Conservation (phyloP, 2,113 vertebrate genomes). For the Circaetus cinerascens region DNA sequence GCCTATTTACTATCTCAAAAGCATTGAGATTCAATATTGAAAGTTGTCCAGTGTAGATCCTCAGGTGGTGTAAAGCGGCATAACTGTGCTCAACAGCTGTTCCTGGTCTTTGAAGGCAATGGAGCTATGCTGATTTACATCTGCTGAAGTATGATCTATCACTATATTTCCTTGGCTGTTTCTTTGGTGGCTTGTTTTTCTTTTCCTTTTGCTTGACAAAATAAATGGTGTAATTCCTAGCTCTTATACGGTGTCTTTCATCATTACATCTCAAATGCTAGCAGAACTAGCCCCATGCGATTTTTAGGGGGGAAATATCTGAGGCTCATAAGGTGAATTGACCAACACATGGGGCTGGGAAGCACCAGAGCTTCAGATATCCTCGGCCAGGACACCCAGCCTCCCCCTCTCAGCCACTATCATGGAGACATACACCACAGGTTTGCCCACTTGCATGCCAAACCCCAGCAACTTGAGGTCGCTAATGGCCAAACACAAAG, state of each 20-base stretch:
- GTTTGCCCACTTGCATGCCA: not conserved
- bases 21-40: constrained; percentile 39
- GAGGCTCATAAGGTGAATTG: not conserved
- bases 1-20: constrained; percentile 46
- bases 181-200: constrained; percentile 19
- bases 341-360: not conserved
- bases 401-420: not conserved
- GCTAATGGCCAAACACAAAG: not conserved
- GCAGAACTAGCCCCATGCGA: rapidly evolving
- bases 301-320: not conserved
- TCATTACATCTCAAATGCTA: not conserved
- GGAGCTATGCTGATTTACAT: constrained; percentile 20
- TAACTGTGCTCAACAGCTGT: constrained; percentile 23
- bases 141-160: constrained; percentile 26
- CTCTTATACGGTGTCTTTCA: not conserved
- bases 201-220: constrained; percentile 30
- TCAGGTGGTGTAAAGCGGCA: constrained; percentile 16
- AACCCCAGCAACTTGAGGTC: not conserved
- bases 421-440: not conserved
- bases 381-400: not conserved
- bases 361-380: not conserved
- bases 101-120: constrained; percentile 35
- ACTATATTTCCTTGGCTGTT: not conserved
- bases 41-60: not conserved
- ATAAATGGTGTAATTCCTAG: constrained; percentile 3